Base-by-base conservation (phyloP, 1,140 invertebrate species). In the Andrena cerasifolii region DNA sequence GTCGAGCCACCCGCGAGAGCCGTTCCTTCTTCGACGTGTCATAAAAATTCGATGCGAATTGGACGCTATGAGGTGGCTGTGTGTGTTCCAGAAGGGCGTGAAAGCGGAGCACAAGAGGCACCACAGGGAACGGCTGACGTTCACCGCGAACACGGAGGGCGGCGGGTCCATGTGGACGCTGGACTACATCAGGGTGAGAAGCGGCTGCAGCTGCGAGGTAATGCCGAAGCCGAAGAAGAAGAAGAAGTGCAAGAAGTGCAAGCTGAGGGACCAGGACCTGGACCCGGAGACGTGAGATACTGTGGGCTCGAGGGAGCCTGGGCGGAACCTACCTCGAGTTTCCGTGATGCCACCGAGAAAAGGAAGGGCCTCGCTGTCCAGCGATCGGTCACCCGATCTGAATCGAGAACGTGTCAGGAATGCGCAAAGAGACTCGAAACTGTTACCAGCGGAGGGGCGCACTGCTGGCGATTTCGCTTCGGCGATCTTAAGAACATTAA, bases 151-250 rank as follows among this genome's bases (percentile, higher is more conserved):
- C 6, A 87, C 77, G 21, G 93, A 92, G 2, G 91, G 91, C 53
- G 88, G 89, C 43, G n/a, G n/a, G n/a, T 90, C 90, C 10, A 87
- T 89, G 24, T 97, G 96, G 95, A 95, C 95, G 66, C 92, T 98
- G 87, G 97, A 97, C 91, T 97, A 97, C 92, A 97, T 98, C 79
- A 93, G 93, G 83, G 94, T 98, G 53, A 94, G 97, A 72, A 96
- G 96, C 81, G 97, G 97, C 10, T 98, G 97, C 92, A 94, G 96
- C 79, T 98, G 97, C 90, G 95, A 96, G 89, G 93, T 97, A 43
- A 93, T 80, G 58, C 91, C 92, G 54, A 93, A 93, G 86, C 88
- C 89, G 36, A 93, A 90, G 83, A 91, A 91, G 78, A 92, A 91
- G 67, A 90, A 90, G 61, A 92, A 89, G 80, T 89, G 80, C 62